Conservation (phyloP, 2,888 invertebrate species). For the Uropetala carovei region DNA sequence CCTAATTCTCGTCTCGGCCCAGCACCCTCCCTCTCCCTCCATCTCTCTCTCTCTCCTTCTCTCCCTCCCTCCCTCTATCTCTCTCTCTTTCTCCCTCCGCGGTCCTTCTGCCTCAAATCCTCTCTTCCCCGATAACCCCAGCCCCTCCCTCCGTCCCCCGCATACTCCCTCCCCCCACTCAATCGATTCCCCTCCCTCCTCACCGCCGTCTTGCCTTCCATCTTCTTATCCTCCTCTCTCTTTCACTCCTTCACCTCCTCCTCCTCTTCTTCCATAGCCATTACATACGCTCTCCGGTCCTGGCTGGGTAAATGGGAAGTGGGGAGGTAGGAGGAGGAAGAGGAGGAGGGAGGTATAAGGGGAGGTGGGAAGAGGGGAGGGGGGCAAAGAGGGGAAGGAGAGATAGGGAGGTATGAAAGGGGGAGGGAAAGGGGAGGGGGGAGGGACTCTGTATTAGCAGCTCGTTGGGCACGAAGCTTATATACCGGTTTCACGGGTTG, state of each 20-base stretch:
- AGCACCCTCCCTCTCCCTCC: constrained; percentile 60
- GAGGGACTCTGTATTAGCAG: constrained; percentile 61
- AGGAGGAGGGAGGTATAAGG: neutral
- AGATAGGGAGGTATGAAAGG: neutral
- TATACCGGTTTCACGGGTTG: constrained; percentile 78
- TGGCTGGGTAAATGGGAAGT: constrained; percentile 24
- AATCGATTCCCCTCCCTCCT: constrained; percentile 68
- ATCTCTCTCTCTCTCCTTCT: constrained; percentile 64
- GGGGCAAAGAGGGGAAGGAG: neutral
- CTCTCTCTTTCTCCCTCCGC: constrained; percentile 60
- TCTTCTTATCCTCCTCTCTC: constrained; percentile 34
- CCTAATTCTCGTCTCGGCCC: constrained; percentile 65
- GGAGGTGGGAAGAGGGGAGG: neutral
- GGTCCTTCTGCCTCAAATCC: constrained; percentile 64
- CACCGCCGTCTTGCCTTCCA: constrained; percentile 43
- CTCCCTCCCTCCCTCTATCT: constrained; percentile 55
- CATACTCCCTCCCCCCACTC: constrained; percentile 66
- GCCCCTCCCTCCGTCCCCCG: constrained; percentile 69
- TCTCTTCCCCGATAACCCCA: constrained; percentile 71
- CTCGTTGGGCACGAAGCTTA: constrained; percentile 66
- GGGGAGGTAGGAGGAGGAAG: neutral
- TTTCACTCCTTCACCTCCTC: neutral
- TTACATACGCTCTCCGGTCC: constrained; percentile 60
- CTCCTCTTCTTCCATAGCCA: constrained; percentile 35
- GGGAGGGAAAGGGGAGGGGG: neutral